phyloP scores from a whole-genome alignment of 2,797 vertebrate genomes.

The Artibeus jamaicensis region DNA sequence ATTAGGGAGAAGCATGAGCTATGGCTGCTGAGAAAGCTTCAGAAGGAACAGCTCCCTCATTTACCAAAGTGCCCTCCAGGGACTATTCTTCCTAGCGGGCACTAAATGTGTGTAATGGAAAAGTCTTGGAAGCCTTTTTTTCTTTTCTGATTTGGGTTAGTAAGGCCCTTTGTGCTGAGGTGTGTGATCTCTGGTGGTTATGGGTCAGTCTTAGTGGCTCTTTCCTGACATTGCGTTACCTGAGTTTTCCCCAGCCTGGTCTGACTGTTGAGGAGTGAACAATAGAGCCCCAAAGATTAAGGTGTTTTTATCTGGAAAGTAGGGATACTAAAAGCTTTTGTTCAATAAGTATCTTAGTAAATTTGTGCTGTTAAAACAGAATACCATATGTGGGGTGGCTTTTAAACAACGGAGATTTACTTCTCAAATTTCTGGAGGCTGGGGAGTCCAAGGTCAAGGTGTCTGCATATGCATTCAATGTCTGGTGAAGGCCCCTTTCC shows the following conservation, averaged over 20 bases:
- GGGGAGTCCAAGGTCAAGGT: neutral
- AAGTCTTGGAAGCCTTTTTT: neutral
- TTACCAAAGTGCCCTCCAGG: constrained; percentile 67
- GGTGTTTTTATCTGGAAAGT: neutral
- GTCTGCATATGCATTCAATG: neutral
- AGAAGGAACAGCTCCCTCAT: constrained; percentile 46
- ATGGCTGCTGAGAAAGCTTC: neutral
- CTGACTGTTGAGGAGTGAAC: neutral
- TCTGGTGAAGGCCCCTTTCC: neutral
- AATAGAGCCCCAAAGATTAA: neutral
- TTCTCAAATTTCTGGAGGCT: neutral
- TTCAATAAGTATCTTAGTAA: neutral
- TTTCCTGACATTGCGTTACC: neutral
- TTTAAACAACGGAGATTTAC: neutral
- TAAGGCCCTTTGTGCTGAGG: neutral
- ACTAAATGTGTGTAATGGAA: neutral
- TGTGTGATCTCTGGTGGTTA: neutral
- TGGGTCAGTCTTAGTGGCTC: neutral
- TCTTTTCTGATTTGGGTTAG: constrained; percentile 15
- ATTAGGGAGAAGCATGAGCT: constrained; percentile 51
- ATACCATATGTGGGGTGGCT: neutral
- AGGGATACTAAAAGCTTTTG: neutral
- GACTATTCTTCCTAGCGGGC: constrained; percentile 16
- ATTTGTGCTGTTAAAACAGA: neutral
- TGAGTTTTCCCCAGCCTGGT: neutral